These are phyloP conservation scores for Harpalus rufipes DNA, from an alignment of 2,888 invertebrate species.

Conservation along the genomic window DNA sequence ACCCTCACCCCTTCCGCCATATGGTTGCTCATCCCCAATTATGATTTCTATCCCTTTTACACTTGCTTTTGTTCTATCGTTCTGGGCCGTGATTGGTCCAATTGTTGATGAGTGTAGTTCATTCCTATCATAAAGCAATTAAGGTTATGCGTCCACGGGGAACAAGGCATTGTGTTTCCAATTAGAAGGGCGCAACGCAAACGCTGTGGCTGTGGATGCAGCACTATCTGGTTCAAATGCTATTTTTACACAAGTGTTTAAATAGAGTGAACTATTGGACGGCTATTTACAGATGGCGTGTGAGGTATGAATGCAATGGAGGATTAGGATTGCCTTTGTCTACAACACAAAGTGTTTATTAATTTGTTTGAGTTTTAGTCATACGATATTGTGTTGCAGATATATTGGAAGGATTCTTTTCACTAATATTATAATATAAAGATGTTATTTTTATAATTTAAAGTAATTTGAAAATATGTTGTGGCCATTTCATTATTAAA, in stretches of 20 bases:
- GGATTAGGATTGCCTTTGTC: conserved; percentile 20
- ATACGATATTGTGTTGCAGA: neutral
- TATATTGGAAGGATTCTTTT: neutral
- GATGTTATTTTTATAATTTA: too few relatives aligned
- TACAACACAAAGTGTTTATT: neutral
- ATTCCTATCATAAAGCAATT: conserved; percentile 66
- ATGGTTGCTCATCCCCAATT: neutral
- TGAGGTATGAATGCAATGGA: conserved; percentile 55
- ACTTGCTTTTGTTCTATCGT: neutral
- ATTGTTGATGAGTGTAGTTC: conserved; percentile 64
- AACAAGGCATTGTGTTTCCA: conserved; percentile 61
- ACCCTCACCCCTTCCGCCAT: neutral
- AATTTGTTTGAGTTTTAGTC: neutral
- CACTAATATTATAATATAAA: too few relatives aligned
- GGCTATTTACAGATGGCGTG: conserved; percentile 56
- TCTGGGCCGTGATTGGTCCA: conserved; percentile 52
- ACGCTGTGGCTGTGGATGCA: neutral
- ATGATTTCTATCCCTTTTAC: neutral
- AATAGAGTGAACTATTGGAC: conserved; percentile 61
- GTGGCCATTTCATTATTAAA: too few relatives aligned
- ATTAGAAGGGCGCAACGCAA: conserved; percentile 58
- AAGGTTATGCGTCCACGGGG: conserved; percentile 63
- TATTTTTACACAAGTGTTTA: conserved; percentile 60
- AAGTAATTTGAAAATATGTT: too few relatives aligned
- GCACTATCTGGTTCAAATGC: conserved; percentile 61